Evolutionary conservation across 2,797 vertebrate species (phyloP), one percentile per base, ranked within the genome.

Genomic region (Coendou prehensilis): DNA sequence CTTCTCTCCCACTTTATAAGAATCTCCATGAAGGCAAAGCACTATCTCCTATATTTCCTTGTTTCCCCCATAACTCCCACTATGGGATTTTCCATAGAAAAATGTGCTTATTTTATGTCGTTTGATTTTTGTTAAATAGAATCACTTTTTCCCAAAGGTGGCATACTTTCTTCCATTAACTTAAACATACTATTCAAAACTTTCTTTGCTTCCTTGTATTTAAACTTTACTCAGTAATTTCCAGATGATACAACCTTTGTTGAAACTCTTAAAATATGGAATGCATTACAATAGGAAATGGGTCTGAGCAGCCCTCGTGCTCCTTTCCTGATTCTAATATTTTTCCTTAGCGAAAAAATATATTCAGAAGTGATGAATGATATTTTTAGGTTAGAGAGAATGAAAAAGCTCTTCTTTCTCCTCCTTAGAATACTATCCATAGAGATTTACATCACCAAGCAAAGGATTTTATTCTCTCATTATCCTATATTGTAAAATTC

Each of bases 301-400:
- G 45, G 6, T 69, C n/a, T 54, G 13, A 79, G 45, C 0, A 64
- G 20, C 26, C 45, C 61, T 7, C 30, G 23, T 57, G 30, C 13
- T 93, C 15, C 63, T 52, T 76, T 87, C 52, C 59, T 87, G 45
- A 93, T 61, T 75, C 69, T 56, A 93, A 45, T 82, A 37, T 9
- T 63, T 95, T 91, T 71, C 26, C 61, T 59, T 67, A 91, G 94
- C 89, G 57, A 92, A 81, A 92, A 73, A 87, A 85, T 33, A 30
- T 91, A 87, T 92, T 96, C 20, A 93, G 96, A 91, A 92, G 22
- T 87, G 79, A 97, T 95, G 64, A 56, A 76, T 95, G 79, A 45
- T 87, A 96, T 37, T 86, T 95, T 93, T 94, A 91, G 17, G 79
- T 97, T 75, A 96, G 78, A 88, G 87, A 57, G 23, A 82, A 87